Conservation (phyloP, 2,888 invertebrate species). For the Ellobium chinense region DNA sequence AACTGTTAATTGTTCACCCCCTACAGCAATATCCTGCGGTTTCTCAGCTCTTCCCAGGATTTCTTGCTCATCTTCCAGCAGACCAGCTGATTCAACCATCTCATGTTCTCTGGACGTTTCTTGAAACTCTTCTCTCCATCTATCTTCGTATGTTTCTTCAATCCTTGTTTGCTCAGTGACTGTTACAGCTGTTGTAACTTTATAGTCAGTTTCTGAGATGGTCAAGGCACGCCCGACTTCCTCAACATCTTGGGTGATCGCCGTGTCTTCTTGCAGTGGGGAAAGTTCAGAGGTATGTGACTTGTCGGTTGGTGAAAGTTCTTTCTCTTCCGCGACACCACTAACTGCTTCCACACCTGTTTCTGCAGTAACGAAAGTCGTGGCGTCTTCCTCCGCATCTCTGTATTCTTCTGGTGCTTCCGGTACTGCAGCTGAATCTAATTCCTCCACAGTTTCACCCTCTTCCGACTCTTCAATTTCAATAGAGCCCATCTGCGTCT, state of each 20-base stretch:
- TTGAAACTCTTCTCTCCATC: not conserved
- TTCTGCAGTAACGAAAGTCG: not conserved
- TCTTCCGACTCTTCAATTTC: constrained; percentile 41
- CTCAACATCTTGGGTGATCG: constrained; percentile 21
- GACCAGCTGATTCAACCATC: not conserved
- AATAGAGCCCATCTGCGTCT: constrained; percentile 38
- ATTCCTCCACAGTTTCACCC: not conserved
- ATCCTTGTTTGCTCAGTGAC: not conserved
- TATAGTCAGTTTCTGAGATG: not conserved
- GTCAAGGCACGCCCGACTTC: not conserved
- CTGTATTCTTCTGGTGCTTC: constrained; percentile 21
- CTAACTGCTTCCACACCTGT: not conserved
- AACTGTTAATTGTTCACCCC: not conserved
- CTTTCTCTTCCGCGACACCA: constrained; percentile 26
- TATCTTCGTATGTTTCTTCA: not conserved
- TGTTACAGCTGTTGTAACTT: not conserved
- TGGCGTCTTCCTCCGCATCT: not conserved
- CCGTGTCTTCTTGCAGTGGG: constrained; percentile 33
- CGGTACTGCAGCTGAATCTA: constrained; percentile 13
- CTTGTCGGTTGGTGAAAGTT: constrained; percentile 12
- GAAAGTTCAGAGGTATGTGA: constrained; percentile 37
- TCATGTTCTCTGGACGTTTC: not conserved
- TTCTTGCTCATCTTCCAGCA: constrained; percentile 37
- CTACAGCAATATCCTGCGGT: constrained; percentile 6
- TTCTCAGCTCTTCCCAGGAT: constrained; percentile 20